Conservation (phyloP, 2,113 vertebrate species). For the Epinephelus cyanopodus region DNA sequence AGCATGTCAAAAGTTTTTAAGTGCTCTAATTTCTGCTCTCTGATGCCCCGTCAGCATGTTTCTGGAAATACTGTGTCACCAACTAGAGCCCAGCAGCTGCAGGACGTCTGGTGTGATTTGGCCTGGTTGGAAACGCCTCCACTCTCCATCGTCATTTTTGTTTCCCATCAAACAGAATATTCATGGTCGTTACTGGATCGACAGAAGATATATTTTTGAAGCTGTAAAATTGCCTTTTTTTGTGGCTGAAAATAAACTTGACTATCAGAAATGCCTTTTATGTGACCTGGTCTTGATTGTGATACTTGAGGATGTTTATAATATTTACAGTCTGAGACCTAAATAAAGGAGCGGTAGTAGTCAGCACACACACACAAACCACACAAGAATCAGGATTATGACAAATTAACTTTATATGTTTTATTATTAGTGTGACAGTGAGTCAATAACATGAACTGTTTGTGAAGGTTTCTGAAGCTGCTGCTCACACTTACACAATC, state of each 20-base stretch:
- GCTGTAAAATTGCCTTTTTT: slow-evolving; percentile 54
- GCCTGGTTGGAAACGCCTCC: slow-evolving; percentile 26
- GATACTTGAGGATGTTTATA: not conserved
- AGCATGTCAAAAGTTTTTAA: not conserved
- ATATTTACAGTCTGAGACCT: not conserved
- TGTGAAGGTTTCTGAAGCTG: slow-evolving; percentile 24
- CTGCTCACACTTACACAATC: slow-evolving; percentile 34
- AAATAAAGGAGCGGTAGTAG: not conserved
- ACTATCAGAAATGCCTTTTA: slow-evolving; percentile 44
- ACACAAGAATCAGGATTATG: slow-evolving; percentile 1
- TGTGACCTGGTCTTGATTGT: slow-evolving; percentile 14
- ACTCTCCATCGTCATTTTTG: slow-evolving; percentile 23
- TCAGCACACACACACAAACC: not conserved
- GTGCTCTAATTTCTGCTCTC: not conserved
- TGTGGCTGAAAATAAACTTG: slow-evolving; percentile 75
- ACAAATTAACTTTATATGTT: not conserved
- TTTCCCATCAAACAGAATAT: slow-evolving; percentile 36
- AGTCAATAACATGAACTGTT: slow-evolving; percentile 56
- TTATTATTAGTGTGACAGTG: slow-evolving; percentile 51
- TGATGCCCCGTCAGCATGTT: slow-evolving; percentile 82
- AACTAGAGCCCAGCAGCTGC: slow-evolving; percentile 70
- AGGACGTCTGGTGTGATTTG: not conserved
- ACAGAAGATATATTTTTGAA: slow-evolving; percentile 82
- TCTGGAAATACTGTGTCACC: slow-evolving; percentile 91
- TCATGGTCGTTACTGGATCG: slow-evolving; percentile 23